Conservation (phyloP, 1,140 invertebrate species). For the Sitodiplosis mosellana region DNA sequence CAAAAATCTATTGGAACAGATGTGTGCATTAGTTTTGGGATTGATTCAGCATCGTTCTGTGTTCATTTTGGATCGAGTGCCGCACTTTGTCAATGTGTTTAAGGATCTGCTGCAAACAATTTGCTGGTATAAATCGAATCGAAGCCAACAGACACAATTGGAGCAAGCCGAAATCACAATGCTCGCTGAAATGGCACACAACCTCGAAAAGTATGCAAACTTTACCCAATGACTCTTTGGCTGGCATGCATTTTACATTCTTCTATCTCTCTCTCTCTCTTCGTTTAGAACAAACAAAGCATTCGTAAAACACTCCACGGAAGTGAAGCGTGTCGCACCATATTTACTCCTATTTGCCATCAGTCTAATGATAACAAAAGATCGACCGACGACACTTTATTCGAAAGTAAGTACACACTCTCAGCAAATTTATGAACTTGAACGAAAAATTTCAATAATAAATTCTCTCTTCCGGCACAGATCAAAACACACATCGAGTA, state of each 20-base stretch:
- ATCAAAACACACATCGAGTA: slow-evolving; percentile 19
- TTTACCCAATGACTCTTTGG: too few species aligned
- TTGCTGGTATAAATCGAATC: slow-evolving; percentile 18
- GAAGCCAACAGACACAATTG: slow-evolving; percentile 13
- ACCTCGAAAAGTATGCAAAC: slow-evolving; percentile 10
- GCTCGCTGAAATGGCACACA: slow-evolving; percentile 15
- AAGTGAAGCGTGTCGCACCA: slow-evolving; percentile 20
- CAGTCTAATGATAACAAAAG: slow-evolving; percentile 17
- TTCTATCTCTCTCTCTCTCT: not conserved
- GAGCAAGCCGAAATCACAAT: slow-evolving; percentile 14
- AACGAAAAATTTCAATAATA: not conserved
- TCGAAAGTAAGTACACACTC: slow-evolving; percentile 10
- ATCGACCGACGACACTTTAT: slow-evolving; percentile 18
- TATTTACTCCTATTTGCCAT: slow-evolving; percentile 21
- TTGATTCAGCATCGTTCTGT: slow-evolving; percentile 14
- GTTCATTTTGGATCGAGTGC: slow-evolving; percentile 16
- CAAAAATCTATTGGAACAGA: slow-evolving; percentile 8
- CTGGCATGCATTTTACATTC: not conserved
- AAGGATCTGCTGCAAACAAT: slow-evolving; percentile 19
- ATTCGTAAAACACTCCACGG: slow-evolving; percentile 10
- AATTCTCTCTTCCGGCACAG: slow-evolving; percentile 6
- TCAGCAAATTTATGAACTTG: not conserved
- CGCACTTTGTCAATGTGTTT: slow-evolving; percentile 15
- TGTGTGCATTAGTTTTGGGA: slow-evolving; percentile 11
- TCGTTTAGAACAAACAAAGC: slow-evolving; percentile 12